Percentiles rank a stretch among this genome's conserved stretches.
These are phyloP conservation scores for Chloropsis hardwickii DNA, from an alignment of 2,113 vertebrate genomes.

Conservation along the genomic window DNA sequence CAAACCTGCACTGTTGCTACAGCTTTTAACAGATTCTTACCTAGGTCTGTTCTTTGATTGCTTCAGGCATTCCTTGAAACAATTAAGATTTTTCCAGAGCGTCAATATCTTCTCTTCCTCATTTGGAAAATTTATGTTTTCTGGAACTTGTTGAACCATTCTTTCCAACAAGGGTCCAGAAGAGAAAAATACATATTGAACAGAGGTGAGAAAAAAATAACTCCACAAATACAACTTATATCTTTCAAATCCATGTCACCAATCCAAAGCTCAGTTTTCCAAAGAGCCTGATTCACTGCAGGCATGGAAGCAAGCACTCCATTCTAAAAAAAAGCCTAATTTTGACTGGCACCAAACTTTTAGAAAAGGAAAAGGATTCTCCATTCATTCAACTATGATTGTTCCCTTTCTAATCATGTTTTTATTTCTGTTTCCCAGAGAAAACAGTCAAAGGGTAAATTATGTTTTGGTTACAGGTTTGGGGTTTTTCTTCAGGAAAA, in stretches of 20 bases:
- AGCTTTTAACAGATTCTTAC: constrained; percentile 67
- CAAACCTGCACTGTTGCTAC: background rate
- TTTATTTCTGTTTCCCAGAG: background rate
- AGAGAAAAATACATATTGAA: background rate
- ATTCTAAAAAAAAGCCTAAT: background rate
- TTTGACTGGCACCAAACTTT: background rate
- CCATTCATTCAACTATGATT: background rate
- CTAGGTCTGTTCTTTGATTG: constrained; percentile 90
- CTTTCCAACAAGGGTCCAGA: constrained; percentile 16
- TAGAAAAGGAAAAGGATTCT: background rate
- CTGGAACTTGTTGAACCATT: constrained; percentile 92
- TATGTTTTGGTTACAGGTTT: background rate
- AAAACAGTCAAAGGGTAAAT: background rate
- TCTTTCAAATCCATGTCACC: background rate
- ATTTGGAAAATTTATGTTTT: constrained; percentile 87
- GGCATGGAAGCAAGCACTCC: background rate
- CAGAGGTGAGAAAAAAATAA: background rate
- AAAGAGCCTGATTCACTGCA: background rate
- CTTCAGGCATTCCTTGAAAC: constrained; percentile 92
- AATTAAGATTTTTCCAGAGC: constrained; percentile 85
- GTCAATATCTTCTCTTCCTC: constrained; percentile 90
- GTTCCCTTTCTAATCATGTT: background rate
- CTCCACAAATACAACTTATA: background rate
- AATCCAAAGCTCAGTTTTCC: background rate
- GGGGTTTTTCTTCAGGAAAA: background rate